Base-by-base conservation (phyloP, 2,888 invertebrate species). In the Leptinotarsa haldemani region DNA sequence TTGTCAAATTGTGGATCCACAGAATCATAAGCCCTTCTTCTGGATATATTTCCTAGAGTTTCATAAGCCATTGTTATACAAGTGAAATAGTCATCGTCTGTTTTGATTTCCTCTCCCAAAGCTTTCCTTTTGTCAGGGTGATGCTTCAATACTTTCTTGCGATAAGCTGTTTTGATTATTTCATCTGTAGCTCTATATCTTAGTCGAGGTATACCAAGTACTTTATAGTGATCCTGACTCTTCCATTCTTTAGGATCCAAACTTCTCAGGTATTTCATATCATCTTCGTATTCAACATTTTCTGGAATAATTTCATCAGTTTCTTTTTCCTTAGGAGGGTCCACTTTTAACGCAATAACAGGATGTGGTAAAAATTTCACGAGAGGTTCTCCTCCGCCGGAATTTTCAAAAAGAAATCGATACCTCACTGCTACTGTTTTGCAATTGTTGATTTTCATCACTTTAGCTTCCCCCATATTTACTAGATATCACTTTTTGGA, bases 1-100 rank as follows among this genome's bases (percentile, higher is more conserved):
- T 99, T 96, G 85, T 97, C 97, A 87, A 99, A 97, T 77, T 93
- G 92, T 0, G 97, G 97, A 88, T 99, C 99, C 61, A 99, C 94
- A 7, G 98, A 99, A 88, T 99, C 99, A 86, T 95, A 99, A 1
- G 98, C 95, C 74, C 95, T 90, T 74, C 98, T 90, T 84, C 95
- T 95, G 30, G 90, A 88, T 15, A 94, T 91, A 79, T 93, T 95
- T 0, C 97, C 97, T 70, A 94, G 87, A 73, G 94, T 95, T 89
- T 99, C 98, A 89, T 97, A 97, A 9, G 98, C 98, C 90, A 96
- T 96, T 1, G 98, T 99, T 81, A 99, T 99, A 86, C 99, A 99
- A 0, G 98, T 97, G 87, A 99, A 99, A 88, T 99, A 99, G 88
- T 99, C 99, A 83, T 97, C 96, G 82, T 98, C 97, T 4, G 93